These are phyloP conservation scores for Heptranchias perlo DNA, from an alignment of 2,113 vertebrate genomes.

Conservation along the genomic window DNA sequence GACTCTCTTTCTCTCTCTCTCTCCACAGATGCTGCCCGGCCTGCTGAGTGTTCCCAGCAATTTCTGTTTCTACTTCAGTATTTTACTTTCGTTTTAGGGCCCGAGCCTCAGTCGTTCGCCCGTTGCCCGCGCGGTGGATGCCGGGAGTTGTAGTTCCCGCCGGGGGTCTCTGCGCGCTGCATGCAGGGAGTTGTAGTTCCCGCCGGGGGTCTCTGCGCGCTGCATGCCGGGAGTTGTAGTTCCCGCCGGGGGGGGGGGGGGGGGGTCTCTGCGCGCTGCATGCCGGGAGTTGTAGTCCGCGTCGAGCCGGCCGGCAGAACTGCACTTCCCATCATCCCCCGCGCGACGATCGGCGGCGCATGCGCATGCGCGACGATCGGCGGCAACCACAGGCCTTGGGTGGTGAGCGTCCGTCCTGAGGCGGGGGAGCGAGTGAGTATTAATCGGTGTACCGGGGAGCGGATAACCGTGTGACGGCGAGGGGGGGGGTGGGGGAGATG, in stretches of 20 bases:
- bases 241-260: accelerated
- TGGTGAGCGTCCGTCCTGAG: background rate
- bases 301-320: background rate
- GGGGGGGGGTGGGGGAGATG: too few species aligned
- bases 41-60: too few species aligned
- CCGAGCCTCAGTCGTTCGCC: too few species aligned
- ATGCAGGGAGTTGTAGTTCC: background rate
- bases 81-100: too few species aligned
- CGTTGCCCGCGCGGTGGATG: too few species aligned
- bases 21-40: too few species aligned
- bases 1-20: too few species aligned
- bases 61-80: too few species aligned
- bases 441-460: background rate
- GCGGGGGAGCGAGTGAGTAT: background rate
- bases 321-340: background rate
- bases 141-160: background rate
- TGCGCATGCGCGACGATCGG: background rate
- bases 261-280: background rate
- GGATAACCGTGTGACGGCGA: background rate
- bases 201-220: too few species aligned
- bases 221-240: background rate
- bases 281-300: background rate
- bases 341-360: too few species aligned
- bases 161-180: background rate
- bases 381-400: background rate